These are phyloP conservation scores for Stercorarius parasiticus DNA, from an alignment of 2,113 vertebrate species.

Conservation along the genomic window DNA sequence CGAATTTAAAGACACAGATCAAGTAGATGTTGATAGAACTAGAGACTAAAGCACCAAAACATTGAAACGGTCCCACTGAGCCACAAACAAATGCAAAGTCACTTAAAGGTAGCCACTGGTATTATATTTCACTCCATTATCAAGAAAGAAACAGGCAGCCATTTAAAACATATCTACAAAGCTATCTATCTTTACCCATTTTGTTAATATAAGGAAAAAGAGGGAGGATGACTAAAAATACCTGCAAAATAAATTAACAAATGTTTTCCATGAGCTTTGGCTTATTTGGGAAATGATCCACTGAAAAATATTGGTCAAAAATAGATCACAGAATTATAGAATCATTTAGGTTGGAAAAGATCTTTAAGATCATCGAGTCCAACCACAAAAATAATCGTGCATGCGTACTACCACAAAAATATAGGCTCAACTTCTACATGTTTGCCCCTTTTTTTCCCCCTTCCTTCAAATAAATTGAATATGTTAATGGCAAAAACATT, in stretches of 20 bases:
- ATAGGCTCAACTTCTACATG: neutral
- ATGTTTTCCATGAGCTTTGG: neutral
- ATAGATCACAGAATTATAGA: neutral
- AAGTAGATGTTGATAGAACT: neutral
- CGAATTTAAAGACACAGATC: neutral
- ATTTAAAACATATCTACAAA: neutral
- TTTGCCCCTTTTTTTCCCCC: neutral
- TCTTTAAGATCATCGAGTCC: neutral
- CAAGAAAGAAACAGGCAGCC: neutral
- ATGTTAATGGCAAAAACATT: neutral
- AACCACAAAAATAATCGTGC: neutral
- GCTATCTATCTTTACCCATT: neutral
- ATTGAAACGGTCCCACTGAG: neutral
- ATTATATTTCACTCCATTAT: neutral
- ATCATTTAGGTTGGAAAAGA: neutral
- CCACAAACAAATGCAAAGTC: neutral
- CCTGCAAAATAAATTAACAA: neutral
- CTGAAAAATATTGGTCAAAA: neutral
- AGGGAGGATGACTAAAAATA: neutral
- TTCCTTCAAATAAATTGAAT: neutral
- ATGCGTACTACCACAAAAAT: neutral
- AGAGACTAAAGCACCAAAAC: neutral
- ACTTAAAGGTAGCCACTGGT: neutral
- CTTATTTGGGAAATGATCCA: neutral
- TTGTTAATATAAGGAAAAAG: neutral